A percentile compares a stretch with the other conserved stretches of the same genome.
Evolutionary conservation across 2,797 vertebrate species (phyloP).

Genomic region (Podarcis siculus): DNA sequence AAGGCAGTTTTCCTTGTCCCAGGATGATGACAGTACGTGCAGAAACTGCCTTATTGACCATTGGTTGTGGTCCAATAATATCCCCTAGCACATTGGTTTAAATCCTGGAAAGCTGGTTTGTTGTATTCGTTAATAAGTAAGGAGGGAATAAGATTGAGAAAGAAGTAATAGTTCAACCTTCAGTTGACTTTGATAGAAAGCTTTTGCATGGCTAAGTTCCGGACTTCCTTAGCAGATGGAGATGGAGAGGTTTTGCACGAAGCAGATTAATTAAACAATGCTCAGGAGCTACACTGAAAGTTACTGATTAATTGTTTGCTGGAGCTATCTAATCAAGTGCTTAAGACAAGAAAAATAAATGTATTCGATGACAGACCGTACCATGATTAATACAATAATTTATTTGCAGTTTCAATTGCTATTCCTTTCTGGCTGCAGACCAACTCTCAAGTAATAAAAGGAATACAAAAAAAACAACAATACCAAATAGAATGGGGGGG

Average conservation of each 20-base stretch:
- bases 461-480: background rate
- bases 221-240: conserved; percentile 48
- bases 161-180: conserved; percentile 58
- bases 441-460: background rate
- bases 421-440: background rate
- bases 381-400: conserved; percentile 58
- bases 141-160: conserved; percentile 20
- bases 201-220: conserved; percentile 59
- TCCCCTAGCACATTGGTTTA: background rate
- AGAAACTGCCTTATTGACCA: too few species aligned
- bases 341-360: conserved; percentile 65
- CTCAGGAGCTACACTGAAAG: conserved; percentile 61
- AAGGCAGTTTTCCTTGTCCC: too few species aligned
- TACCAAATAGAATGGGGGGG: background rate
- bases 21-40: too few species aligned
- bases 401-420: conserved; percentile 42
- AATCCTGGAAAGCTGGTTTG: conserved; percentile 46
- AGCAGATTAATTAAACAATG: conserved; percentile 66
- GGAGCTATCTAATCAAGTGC: conserved; percentile 68
- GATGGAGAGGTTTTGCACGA: conserved; percentile 5
- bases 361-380: conserved; percentile 52
- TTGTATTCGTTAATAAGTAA: conserved; percentile 62
- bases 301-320: conserved; percentile 69
- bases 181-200: conserved; percentile 64
- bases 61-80: background rate